These are phyloP conservation scores for Cheiracanthium punctorium DNA, from an alignment of 2,888 invertebrate genomes.

Conservation along the genomic window DNA sequence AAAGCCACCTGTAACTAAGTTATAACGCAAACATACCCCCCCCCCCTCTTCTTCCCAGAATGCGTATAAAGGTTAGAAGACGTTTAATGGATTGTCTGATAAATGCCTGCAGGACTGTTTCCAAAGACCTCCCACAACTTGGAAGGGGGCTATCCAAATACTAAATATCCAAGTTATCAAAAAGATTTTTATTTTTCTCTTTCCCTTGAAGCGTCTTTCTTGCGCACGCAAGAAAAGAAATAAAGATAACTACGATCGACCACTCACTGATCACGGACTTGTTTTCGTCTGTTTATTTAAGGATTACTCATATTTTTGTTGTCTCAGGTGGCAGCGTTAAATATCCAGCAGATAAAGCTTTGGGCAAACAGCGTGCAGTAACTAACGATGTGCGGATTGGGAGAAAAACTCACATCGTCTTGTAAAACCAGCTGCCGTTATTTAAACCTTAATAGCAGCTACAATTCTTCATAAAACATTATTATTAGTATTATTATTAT, in stretches of 20 bases:
- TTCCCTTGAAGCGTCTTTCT: too few relatives aligned
- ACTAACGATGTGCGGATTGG: too few relatives aligned
- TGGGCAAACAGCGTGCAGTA: too few relatives aligned
- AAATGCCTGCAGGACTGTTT: not conserved
- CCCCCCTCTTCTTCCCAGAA: too few relatives aligned
- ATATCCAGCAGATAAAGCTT: not conserved
- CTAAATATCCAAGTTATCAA: too few relatives aligned
- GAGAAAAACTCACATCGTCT: too few relatives aligned
- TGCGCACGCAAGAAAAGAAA: too few relatives aligned
- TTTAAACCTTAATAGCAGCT: too few relatives aligned
- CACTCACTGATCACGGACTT: not conserved
- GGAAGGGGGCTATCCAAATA: not conserved
- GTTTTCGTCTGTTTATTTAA: not conserved
- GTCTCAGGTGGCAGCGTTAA: not conserved
- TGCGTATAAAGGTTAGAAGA: not conserved
- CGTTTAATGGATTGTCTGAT: not conserved
- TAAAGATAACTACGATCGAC: not conserved
- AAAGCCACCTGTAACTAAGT: not conserved
- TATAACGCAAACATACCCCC: not conserved
- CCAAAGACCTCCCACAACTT: not conserved
- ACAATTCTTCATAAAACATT: too few relatives aligned
- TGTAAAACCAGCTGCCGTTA: too few relatives aligned
- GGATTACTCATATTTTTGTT: constrained; percentile 11
- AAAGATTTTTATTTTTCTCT: too few relatives aligned
- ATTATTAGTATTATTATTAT: too few relatives aligned